Evolutionary conservation across 2,113 vertebrate species (phyloP), one percentile per base, ranked within the genome.

Genomic region (Istiophorus platypterus): DNA sequence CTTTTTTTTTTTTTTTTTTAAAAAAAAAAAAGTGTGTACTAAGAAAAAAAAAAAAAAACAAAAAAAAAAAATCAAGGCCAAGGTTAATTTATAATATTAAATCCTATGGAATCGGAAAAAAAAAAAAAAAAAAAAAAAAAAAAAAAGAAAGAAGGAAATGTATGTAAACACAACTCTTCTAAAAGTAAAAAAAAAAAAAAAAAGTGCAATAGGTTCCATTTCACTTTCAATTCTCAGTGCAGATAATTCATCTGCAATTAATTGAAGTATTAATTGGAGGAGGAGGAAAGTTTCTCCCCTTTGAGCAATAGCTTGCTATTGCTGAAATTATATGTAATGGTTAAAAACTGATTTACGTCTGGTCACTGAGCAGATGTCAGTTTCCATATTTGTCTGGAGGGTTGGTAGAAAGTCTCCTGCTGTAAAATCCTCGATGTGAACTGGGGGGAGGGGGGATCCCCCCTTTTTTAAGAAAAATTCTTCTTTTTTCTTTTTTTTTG

Each of bases 161-260:
- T n/a, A n/a, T n/a, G n/a, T n/a, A n/a, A n/a, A n/a, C n/a, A n/a
- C n/a, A n/a, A n/a, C n/a, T n/a, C n/a, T n/a, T n/a, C n/a, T n/a
- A n/a, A n/a, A n/a, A n/a, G n/a, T n/a, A 18, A 45, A 45, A 20
- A 20, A 8, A 49, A 20, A 7, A 49, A 49, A 20, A 51, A 51
- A 8, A 22, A 22, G 10, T n/a, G 41, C 12, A 47, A 6, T 34
- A 4, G 8, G 2, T 31, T 6, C 76, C 52, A 17, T 27, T 64
- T 15, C 41, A 62, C 68, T 42, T 68, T 78, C 39, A 64, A 83
- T 74, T 66, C 57, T 58, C 29, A 26, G 76, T 57, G 54, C 26
- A 64, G 78, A 88, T 74, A 73, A 88, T 75, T 81, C 72, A 76
- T 72, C 77, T 34, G 71, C 41, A 81, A 73, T 86, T 73, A 89